phyloP scores from a whole-genome alignment of 2,797 vertebrate genomes.

The Rhynchonycteris naso region DNA sequence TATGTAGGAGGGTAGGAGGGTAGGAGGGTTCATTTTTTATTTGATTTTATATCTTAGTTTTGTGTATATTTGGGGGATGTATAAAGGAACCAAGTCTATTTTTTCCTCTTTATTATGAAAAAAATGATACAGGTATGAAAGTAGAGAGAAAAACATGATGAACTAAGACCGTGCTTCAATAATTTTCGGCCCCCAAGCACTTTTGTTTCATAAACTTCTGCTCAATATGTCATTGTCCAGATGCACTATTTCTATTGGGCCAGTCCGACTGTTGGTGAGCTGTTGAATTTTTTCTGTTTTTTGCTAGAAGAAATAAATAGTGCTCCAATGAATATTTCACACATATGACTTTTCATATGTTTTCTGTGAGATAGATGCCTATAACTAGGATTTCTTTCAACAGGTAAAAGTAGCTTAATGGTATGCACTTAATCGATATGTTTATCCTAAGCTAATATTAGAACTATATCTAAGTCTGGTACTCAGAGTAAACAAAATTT shows the following conservation, averaged over 20 bases:
- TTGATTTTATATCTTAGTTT: constrained; percentile 34
- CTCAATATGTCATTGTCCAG: neutral
- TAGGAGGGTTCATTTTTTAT: neutral
- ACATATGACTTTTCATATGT: neutral
- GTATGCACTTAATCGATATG: neutral
- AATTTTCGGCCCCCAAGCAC: neutral
- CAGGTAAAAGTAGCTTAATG: neutral
- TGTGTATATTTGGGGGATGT: neutral
- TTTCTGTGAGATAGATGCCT: neutral
- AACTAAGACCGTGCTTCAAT: neutral
- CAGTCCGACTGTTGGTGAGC: neutral
- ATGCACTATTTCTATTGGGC: neutral
- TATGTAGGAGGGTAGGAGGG: neutral
- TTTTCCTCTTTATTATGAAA: constrained; percentile 22
- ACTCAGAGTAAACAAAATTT: neutral
- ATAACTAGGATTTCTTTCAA: neutral
- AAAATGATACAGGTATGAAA: neutral
- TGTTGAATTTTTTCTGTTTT: neutral
- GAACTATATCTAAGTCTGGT: neutral
- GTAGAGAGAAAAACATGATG: neutral
- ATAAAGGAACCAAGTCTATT: neutral
- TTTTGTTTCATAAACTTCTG: neutral
- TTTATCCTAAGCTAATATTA: neutral
- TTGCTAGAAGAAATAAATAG: neutral
- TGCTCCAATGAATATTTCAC: neutral